phyloP scores from a whole-genome alignment of 1,140 invertebrate genomes.

The Chymomyza costata region DNA sequence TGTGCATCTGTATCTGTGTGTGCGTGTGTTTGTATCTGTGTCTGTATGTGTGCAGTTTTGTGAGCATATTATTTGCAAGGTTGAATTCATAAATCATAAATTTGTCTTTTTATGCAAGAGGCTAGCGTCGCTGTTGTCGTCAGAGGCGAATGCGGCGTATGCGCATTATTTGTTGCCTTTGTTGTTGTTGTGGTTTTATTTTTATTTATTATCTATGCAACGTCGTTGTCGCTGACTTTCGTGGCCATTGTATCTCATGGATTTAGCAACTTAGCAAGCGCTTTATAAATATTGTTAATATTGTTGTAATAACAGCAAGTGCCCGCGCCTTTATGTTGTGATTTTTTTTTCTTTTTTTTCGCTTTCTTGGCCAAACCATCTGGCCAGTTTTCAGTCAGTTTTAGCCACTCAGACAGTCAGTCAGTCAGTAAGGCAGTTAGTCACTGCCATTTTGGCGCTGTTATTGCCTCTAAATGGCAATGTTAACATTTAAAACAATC shows the following conservation, averaged over 20 bases:
- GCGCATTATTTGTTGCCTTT: conserved; percentile 44
- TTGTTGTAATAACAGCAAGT: conserved; percentile 72
- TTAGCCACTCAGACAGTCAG: neutral
- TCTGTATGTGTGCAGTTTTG: conserved; percentile 48
- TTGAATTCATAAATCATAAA: conserved; percentile 74
- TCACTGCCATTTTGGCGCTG: conserved; percentile 69
- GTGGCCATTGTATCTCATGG: no score
- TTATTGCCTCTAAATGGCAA: conserved; percentile 73
- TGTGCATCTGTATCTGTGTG: no score
- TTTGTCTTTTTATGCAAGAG: conserved; percentile 71
- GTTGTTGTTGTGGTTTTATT: conserved; percentile 21
- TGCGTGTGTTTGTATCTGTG: neutral
- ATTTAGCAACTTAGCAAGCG: conserved; percentile 49
- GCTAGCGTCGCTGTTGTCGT: conserved; percentile 13
- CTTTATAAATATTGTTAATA: conserved; percentile 69
- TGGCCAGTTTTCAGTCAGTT: neutral
- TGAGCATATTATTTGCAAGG: conserved; percentile 73
- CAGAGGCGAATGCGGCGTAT: conserved; percentile 55
- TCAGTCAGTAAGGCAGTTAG: conserved; percentile 9
- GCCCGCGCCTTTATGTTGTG: conserved; percentile 63
- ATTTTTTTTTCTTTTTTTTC: no score
- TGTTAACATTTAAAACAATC: conserved; percentile 74
- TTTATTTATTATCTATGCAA: no score
- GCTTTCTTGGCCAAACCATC: neutral
- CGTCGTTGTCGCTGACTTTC: conserved; percentile 9